These are phyloP conservation scores for Zophobas atratus DNA, from an alignment of 1,140 invertebrate genomes.

Conservation along the genomic window DNA sequence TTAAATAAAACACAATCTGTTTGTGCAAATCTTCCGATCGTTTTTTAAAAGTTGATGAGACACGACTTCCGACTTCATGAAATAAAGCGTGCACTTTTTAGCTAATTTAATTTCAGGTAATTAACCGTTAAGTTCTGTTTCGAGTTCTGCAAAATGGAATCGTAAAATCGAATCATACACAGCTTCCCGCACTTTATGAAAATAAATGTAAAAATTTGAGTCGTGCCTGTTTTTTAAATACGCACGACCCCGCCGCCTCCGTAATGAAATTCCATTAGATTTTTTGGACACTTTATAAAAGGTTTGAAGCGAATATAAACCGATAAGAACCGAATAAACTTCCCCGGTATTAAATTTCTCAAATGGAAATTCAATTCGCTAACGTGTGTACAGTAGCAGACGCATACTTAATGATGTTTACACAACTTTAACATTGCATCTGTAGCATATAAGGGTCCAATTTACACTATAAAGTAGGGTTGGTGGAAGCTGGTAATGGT, in stretches of 20 bases:
- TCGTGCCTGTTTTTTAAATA: neutral
- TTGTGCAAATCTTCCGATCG: too few relatives aligned
- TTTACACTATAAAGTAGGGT: conserved; percentile 46
- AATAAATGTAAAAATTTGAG: too few relatives aligned
- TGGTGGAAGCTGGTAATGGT: conserved; percentile 16
- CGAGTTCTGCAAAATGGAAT: too few relatives aligned
- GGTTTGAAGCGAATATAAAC: conserved; percentile 2
- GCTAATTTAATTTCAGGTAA: too few relatives aligned
- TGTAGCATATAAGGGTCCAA: conserved; percentile 38
- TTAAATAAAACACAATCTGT: too few relatives aligned
- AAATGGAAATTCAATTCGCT: conserved; percentile 38
- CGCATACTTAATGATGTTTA: conserved; percentile 46
- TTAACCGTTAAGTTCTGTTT: too few relatives aligned
- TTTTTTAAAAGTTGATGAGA: too few relatives aligned
- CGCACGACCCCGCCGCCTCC: neutral
- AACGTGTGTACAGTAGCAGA: conserved; percentile 33
- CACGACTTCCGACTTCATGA: too few relatives aligned
- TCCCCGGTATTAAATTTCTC: conserved; percentile 8
- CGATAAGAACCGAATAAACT: conserved; percentile 4
- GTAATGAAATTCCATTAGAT: conserved; percentile 17
- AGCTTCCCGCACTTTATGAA: too few relatives aligned
- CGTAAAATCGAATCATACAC: too few relatives aligned
- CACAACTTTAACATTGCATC: conserved; percentile 38
- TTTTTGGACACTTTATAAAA: conserved; percentile 31
- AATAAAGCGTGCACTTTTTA: too few relatives aligned